These are phyloP conservation scores for Tamandua tetradactyla DNA, from an alignment of 2,797 vertebrate genomes.

Conservation along the genomic window DNA sequence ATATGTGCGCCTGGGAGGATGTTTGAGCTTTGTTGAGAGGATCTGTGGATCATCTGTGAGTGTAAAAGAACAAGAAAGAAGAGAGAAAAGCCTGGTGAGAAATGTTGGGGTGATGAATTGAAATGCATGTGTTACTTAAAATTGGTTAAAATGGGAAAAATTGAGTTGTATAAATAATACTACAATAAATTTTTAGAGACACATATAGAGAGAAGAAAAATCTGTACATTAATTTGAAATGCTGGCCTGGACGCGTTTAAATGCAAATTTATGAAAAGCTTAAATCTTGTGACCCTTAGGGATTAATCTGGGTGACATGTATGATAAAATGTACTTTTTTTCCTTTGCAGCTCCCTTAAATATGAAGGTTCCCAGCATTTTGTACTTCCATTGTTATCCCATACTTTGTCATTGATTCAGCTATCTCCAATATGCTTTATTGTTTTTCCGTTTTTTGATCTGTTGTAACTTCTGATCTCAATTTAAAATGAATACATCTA, in stretches of 20 bases:
- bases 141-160: too few species aligned
- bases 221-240: not conserved
- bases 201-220: not conserved
- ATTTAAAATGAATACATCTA: not conserved
- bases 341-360: not conserved
- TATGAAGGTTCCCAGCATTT: not conserved
- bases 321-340: not conserved
- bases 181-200: too few species aligned
- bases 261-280: not conserved
- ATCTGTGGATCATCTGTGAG: not conserved
- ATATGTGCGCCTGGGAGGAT: not conserved
- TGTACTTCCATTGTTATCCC: not conserved
- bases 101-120: too few species aligned
- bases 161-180: not conserved
- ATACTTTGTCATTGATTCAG: not conserved
- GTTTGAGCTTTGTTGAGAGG: not conserved
- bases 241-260: not conserved
- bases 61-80: not conserved
- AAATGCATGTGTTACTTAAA: not conserved
- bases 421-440: not conserved
- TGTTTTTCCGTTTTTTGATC: not conserved
- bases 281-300: not conserved
- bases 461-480: not conserved
- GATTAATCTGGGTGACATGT: not conserved
- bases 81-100: not conserved